Evolutionary conservation across 2,797 vertebrate genomes (phyloP), one percentile per base, ranked within the genome.

Genomic region (Premnoplex brunnescens): DNA sequence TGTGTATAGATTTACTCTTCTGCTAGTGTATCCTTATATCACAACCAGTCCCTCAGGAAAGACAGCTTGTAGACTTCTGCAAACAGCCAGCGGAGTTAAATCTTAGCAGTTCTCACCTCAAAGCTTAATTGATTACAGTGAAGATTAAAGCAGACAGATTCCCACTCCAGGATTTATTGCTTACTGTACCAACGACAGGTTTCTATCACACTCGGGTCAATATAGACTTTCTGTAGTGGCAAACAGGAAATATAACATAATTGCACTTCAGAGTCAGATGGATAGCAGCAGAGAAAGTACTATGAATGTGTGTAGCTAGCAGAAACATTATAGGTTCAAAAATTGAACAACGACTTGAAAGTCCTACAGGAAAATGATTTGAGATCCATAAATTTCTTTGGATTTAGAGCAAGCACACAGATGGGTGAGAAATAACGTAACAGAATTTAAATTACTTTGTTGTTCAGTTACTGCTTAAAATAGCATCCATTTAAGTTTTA

Each of bases 91-190:
- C 32, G 67, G 68, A 64, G 41, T 86, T 46, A 88, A 91, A 88
- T 62, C 49, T 69, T 48, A 54, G 36, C 51, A 78, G 19, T 68
- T 71, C 67, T 59, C 86, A 91, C 44, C 88, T 75, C 76, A 76
- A 51, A 93, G 54, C 52, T 95, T 97, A 97, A 96, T 77, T 97
- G 85, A 96, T 97, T 95, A 87, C 66, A 83, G 46, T 30, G 59
- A 83, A 95, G 86, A 97, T 97, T 95, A 96, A 94, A 94, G 78
- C n/a, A 80, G 90, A 93, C 74, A 44, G 44, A 79, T 89, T 94
- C 68, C 85, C 85, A 39, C 86, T 59, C 62, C 10, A 85, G 87
- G 84, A 96, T 97, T 92, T 95, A 97, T 94, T 72, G 44, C 76
- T 76, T 88, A 79, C 91, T 86, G 79, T 96, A 93, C 74, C 68